Base-by-base conservation (phyloP, 2,888 invertebrate species). In the Taphrorychus bicolor region DNA sequence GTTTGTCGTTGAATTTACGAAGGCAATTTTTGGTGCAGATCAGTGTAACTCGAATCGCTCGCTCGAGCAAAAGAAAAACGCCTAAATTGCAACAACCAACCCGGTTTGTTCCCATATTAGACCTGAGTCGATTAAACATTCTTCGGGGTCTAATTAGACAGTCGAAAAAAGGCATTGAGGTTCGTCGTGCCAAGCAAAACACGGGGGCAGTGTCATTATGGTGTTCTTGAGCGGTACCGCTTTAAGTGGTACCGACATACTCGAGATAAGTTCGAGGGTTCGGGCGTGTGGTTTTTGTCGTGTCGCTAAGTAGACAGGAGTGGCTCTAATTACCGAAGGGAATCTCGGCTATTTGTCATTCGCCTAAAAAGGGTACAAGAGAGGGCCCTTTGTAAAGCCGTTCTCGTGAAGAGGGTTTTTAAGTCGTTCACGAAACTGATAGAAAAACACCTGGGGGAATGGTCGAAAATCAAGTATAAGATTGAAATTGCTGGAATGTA, bases 271-370 rank as follows among this genome's bases (percentile, higher is more conserved):
- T 73, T 73, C 77, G 76, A 73, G 71, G 70, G 72, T 73, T 72
- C 68, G 72, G 69, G 21, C 22, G 72, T 74, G 75, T 77, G 78
- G 77, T 78, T 77, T 75, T 74, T 77, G 77, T 79, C 77, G 78
- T 74, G 74, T 73, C 73, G 71, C 70, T 77, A 77, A 77, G 73
- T 76, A 78, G 76, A 71, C 71, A 73, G 72, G 61, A 67, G 67
- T 67, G 67, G 52, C 58, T 23, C 66, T 66, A 60, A 66, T 66
- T 66, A 66, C 59, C 21, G 59, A 66, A 59, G 66, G 41, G 59
- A 66, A 66, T 66, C 53, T 53, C 21, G 59, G 59, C 59, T 66
- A 66, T 66, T 60, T 41, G 66, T 66, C 66, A 66, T 59, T 59
- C 49, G n/a, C 57, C 42, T 21, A 18, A 32, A 32, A 32, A 32